These are phyloP conservation scores for Nebria ingens DNA, from an alignment of 1,140 invertebrate species.

Conservation along the genomic window DNA sequence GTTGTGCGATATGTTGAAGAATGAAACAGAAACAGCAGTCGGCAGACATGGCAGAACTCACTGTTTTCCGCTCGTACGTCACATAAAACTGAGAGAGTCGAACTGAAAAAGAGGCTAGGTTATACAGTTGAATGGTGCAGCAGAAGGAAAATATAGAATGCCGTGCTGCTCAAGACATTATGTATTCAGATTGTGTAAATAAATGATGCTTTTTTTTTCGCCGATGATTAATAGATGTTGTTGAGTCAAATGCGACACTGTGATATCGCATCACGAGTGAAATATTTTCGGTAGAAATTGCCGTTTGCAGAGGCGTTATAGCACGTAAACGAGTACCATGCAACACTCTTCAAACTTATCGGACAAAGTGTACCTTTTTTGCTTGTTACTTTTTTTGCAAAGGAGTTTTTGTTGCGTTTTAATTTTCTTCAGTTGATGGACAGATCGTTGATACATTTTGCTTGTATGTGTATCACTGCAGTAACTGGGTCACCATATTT, in stretches of 20 bases:
- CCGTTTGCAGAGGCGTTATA: neutral
- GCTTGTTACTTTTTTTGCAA: too few species aligned
- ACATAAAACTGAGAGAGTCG: too few species aligned
- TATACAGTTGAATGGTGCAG: too few species aligned
- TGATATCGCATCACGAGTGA: neutral
- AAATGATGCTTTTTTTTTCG: slow-evolving; percentile 1
- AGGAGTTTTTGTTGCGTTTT: neutral
- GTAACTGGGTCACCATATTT: too few species aligned
- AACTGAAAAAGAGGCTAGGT: too few species aligned
- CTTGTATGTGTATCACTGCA: too few species aligned
- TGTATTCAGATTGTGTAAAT: slow-evolving; percentile 8
- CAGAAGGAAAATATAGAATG: too few species aligned
- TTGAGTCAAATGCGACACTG: slow-evolving; percentile 2
- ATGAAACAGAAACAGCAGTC: too few species aligned
- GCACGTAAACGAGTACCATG: neutral
- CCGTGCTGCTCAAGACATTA: too few species aligned
- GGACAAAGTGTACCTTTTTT: neutral
- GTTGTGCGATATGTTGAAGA: too few species aligned
- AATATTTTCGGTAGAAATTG: neutral
- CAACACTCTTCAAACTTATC: neutral
- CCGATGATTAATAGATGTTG: slow-evolving; percentile 5
- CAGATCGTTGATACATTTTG: neutral
- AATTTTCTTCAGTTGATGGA: neutral
- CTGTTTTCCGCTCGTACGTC: too few species aligned
- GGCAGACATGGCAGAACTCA: too few species aligned